Conservation (phyloP, 2,888 invertebrate genomes). For the Leptogaster cylindrica region DNA sequence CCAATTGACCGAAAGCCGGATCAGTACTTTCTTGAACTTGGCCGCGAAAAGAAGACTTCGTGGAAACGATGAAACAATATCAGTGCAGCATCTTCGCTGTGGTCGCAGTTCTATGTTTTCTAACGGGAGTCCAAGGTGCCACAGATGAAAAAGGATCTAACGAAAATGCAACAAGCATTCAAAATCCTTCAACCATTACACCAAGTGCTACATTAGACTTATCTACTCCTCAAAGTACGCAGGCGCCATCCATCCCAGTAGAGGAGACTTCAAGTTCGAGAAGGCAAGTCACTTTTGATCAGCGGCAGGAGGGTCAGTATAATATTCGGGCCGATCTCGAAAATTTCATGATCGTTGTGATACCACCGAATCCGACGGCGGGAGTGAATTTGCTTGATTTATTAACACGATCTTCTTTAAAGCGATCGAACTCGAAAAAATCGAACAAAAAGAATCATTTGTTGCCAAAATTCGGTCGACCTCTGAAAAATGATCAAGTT, state of each 20-base stretch:
- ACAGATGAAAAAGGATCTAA: not conserved
- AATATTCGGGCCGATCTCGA: conserved; percentile 78
- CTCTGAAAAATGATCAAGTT: not conserved
- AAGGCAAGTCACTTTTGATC: conserved; percentile 63
- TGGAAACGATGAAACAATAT: no score
- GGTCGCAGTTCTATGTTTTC: no score
- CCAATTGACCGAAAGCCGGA: conserved; percentile 16
- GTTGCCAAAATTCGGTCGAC: not conserved
- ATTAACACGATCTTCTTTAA: conserved; percentile 54
- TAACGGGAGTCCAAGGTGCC: not conserved
- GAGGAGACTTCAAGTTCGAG: conserved; percentile 48
- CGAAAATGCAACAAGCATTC: not conserved
- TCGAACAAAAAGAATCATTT: conserved; percentile 46
- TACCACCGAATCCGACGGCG: conserved; percentile 62
- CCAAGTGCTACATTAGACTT: not conserved
- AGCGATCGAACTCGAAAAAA: conserved; percentile 49
- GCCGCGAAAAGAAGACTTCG: conserved; percentile 13
- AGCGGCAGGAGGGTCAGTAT: conserved; percentile 77
- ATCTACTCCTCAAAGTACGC: not conserved
- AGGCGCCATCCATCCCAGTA: not conserved
- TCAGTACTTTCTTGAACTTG: conserved; percentile 29
- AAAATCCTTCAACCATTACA: not conserved
- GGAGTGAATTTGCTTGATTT: conserved; percentile 55
- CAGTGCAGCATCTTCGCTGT: no score
- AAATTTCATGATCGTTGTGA: conserved; percentile 75